Evolutionary conservation across 2,888 invertebrate genomes (phyloP).

Genomic region (Brachypterus glaber): DNA sequence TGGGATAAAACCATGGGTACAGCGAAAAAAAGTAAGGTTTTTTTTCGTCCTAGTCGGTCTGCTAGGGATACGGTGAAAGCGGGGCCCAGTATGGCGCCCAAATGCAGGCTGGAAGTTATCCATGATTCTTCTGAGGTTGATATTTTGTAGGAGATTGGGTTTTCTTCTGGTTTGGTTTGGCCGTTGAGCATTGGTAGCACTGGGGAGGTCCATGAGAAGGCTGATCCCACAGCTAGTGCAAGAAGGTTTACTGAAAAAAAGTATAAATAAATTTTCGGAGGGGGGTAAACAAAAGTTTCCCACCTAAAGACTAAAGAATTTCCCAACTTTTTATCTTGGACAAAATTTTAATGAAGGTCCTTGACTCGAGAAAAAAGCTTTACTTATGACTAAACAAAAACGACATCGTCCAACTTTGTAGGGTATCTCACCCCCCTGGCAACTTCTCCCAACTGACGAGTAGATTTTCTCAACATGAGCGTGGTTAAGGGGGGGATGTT

Average conservation of each 20-base stretch:
- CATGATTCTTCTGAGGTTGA: conserved; percentile 13
- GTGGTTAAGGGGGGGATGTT: no score
- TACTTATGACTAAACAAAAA: no score
- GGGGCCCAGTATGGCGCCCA: conserved; percentile 13
- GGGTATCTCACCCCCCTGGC: no score
- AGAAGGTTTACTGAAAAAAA: conserved; percentile 19
- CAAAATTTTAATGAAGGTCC: no score
- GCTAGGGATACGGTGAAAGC: conserved; percentile 10
- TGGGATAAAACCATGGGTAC: conserved; percentile 51
- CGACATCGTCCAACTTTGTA: no score
- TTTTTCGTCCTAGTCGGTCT: conserved; percentile 48
- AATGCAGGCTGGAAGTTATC: conserved; percentile 12
- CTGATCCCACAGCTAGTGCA: conserved; percentile 18
- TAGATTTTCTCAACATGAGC: no score
- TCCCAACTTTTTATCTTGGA: no score
- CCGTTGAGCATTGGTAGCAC: conserved; percentile 18
- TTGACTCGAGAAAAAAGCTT: no score
- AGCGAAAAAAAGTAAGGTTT: conserved; percentile 50
- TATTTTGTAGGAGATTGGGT: conserved; percentile 8
- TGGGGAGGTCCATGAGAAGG: conserved; percentile 23
- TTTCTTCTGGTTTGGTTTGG: conserved; percentile 9
- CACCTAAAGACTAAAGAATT: no score
- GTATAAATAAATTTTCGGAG: no score
- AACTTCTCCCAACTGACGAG: no score
- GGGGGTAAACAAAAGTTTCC: no score